These are phyloP conservation scores for Gambusia yucatana DNA, from an alignment of 2,797 vertebrate genomes.

Conservation along the genomic window DNA sequence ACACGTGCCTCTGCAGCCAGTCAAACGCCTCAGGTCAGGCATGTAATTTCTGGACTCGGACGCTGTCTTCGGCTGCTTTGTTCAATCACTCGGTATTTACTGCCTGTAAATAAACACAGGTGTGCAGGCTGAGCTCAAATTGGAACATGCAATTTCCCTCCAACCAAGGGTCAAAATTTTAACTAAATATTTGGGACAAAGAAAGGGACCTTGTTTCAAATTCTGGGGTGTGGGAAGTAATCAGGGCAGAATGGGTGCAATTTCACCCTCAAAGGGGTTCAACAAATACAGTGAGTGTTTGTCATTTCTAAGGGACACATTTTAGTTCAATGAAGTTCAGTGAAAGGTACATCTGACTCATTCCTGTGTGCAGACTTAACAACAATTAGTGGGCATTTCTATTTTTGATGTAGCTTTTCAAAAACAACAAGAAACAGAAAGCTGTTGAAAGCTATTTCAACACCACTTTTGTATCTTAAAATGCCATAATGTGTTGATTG, in stretches of 20 bases:
- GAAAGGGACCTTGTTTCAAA: conserved; percentile 47
- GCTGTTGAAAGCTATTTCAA: conserved; percentile 77
- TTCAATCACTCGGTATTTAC: conserved; percentile 71
- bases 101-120: conserved; percentile 78
- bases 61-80: conserved; percentile 49
- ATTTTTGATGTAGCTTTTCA: conserved; percentile 64
- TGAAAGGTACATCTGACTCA: conserved; percentile 60
- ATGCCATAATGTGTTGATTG: conserved; percentile 69
- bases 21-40: conserved; percentile 63
- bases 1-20: conserved; percentile 33
- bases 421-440: conserved; percentile 80
- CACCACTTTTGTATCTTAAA: conserved; percentile 73
- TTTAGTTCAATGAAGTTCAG: conserved; percentile 57
- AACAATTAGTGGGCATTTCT: conserved; percentile 60
- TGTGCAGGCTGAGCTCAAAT: conserved; percentile 51
- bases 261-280: conserved; percentile 53
- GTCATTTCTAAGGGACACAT: conserved; percentile 57
- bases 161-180: conserved; percentile 56
- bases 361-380: conserved; percentile 68
- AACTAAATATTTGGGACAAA: conserved; percentile 34
- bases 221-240: conserved; percentile 49
- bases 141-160: conserved; percentile 54
- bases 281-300: conserved; percentile 58
- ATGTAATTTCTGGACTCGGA: conserved; percentile 66
- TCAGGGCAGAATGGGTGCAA: conserved; percentile 45